Conservation (phyloP, 2,797 vertebrate genomes). For the Phaenicophaeus curvirostris region DNA sequence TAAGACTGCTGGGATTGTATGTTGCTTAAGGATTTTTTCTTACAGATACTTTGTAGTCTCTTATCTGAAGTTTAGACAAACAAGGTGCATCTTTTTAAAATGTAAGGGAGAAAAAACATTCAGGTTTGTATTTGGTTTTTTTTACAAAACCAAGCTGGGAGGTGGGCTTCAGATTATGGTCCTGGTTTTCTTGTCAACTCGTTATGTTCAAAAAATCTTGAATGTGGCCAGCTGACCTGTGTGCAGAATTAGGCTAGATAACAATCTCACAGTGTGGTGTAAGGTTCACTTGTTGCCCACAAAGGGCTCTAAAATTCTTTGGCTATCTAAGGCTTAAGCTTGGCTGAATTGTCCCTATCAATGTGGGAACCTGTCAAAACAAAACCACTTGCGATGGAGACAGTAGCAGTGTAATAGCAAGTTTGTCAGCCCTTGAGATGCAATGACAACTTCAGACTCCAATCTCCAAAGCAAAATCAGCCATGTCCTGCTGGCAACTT, state of each 20-base stretch:
- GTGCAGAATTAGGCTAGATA: background rate
- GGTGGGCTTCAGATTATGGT: background rate
- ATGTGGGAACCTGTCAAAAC: background rate
- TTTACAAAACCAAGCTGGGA: background rate
- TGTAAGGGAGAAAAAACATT: background rate
- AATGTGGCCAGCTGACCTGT: background rate
- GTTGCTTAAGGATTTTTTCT: background rate
- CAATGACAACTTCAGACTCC: background rate
- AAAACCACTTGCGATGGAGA: background rate
- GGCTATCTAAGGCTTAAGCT: background rate
- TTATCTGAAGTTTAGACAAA: background rate
- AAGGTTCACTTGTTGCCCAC: background rate
- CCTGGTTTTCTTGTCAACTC: background rate
- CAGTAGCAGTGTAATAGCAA: accelerated
- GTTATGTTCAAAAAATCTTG: background rate
- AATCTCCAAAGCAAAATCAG: background rate
- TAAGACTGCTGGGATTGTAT: background rate
- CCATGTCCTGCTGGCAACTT: background rate
- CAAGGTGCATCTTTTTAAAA: background rate
- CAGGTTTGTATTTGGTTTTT: background rate
- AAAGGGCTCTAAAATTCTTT: background rate
- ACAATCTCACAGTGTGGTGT: background rate
- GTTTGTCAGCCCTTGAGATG: background rate
- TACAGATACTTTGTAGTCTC: background rate
- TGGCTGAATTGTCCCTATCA: background rate